Percentiles rank a stretch among this genome's conserved stretches.
Evolutionary conservation across 2,113 vertebrate genomes (phyloP).

Genomic region (Erpornis zantholeuca): DNA sequence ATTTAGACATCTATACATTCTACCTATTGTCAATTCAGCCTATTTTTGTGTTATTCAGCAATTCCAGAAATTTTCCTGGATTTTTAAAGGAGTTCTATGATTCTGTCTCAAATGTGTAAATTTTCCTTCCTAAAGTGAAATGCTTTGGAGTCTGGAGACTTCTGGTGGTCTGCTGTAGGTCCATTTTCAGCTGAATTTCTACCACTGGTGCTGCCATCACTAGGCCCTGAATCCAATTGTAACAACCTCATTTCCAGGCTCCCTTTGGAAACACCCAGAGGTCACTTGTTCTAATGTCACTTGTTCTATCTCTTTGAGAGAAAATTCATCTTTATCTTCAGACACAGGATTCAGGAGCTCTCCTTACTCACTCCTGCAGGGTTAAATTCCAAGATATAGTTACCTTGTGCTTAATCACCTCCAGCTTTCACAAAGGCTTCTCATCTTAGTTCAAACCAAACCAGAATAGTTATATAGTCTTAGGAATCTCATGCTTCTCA

Average conservation of each 20-base stretch:
- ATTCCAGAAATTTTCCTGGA: neutral
- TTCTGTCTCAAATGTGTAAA: neutral
- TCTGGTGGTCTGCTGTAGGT: neutral
- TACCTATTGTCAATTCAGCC: neutral
- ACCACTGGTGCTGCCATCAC: neutral
- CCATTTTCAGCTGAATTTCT: neutral
- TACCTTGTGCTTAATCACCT: neutral
- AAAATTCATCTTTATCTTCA: neutral
- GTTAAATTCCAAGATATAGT: neutral
- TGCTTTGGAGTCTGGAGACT: neutral
- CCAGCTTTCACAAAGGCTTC: neutral
- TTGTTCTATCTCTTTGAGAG: neutral
- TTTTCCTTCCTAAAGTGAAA: neutral
- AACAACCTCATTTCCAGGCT: neutral
- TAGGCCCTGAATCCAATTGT: neutral
- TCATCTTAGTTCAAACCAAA: neutral
- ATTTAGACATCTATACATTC: neutral
- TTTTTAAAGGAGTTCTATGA: neutral
- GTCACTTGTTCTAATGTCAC: neutral
- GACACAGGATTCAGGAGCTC: neutral
- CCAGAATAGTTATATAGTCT: neutral
- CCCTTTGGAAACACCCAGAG: neutral
- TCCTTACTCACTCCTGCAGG: neutral
- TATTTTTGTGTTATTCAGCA: neutral
- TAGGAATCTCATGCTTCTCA: neutral